Evolutionary conservation across 2,113 vertebrate genomes (phyloP), one percentile per base, ranked within the genome.

Genomic region (Callipepla squamata): DNA sequence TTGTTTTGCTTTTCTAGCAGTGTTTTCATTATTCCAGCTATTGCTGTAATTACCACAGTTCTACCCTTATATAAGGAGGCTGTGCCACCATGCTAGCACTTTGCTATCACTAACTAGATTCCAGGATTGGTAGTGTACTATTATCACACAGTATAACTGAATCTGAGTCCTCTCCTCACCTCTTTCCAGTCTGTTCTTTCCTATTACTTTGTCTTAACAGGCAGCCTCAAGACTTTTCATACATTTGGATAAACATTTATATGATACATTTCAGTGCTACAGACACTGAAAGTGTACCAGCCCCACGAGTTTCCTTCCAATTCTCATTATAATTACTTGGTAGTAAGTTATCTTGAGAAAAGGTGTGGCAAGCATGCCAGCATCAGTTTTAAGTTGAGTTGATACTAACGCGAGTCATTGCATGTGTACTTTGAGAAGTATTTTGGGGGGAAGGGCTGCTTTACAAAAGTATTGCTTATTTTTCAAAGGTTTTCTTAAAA

Each of bases 71-170:
- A 40, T 14, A 5, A 1, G 13, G 32, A 40, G 26, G n/a, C 28
- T 1, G 22, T 21, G 57, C 26, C 32, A 20, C 26, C 1, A 1
- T 0, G 7, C 34, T 34, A 59, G 19, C 34, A 16, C 36, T 32
- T 61, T 57, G 30, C 51, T 42, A 4, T 6, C 30, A 9, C 45
- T 38, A 36, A 1, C 50, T 32, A 4, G 1, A 9, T 32, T n/a
- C 61, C 75, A 44, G 45, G 3, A 26, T 10, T 19, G 73, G 20
- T 8, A 12, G 26, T 12, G 45, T 28, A 57, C 63, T 53, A 17
- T 9, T 53, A 17, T 9, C 58, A 42, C 59, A 22, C 45, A 28
- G 8, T 9, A 9, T 7, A 68, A 51, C 23, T 26, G 16, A 7
- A 50, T 21, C 16, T 23, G 30, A 67, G 53, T 32, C 30, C 38